Conservation (phyloP, 2,888 invertebrate genomes). For the Nomada flava region DNA sequence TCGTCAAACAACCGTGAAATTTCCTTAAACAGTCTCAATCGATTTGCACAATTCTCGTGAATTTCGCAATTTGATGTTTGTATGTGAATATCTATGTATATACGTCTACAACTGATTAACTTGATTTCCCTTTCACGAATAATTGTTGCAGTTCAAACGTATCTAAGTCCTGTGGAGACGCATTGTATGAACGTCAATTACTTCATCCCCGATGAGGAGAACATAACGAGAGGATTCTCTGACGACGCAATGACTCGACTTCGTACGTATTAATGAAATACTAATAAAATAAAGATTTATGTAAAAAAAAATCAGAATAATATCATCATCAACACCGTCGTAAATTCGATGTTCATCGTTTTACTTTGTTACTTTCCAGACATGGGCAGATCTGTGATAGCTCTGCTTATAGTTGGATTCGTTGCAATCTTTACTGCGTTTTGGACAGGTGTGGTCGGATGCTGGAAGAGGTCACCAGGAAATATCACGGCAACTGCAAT, state of each 20-base stretch:
- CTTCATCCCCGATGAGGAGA: constrained; percentile 95
- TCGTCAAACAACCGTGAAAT: constrained; percentile 10
- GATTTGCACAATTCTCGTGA: constrained; percentile 24
- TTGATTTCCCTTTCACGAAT: neutral
- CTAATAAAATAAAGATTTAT: too few relatives aligned
- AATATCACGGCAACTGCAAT: constrained; percentile 97
- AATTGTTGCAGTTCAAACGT: constrained; percentile 90
- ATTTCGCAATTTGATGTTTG: neutral
- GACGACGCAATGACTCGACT: constrained; percentile 94
- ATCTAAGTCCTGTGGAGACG: constrained; percentile 96
- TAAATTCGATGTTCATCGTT: neutral
- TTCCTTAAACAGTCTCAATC: constrained; percentile 27
- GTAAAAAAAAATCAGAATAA: too few relatives aligned
- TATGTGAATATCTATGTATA: too few relatives aligned
- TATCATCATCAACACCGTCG: too few relatives aligned
- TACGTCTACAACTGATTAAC: neutral
- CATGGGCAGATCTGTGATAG: constrained; percentile 97
- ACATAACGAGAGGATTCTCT: constrained; percentile 91
- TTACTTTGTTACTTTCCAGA: constrained; percentile 81
- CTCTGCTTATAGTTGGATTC: constrained; percentile 96
- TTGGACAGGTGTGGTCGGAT: constrained; percentile 98
- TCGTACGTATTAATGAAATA: constrained; percentile 86
- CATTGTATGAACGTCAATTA: constrained; percentile 98
- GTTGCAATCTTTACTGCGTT: constrained; percentile 96
- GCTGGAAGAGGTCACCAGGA: constrained; percentile 97